Evolutionary conservation across 2,113 vertebrate species (phyloP).

Genomic region (Ophthalmolycus amberensis): DNA sequence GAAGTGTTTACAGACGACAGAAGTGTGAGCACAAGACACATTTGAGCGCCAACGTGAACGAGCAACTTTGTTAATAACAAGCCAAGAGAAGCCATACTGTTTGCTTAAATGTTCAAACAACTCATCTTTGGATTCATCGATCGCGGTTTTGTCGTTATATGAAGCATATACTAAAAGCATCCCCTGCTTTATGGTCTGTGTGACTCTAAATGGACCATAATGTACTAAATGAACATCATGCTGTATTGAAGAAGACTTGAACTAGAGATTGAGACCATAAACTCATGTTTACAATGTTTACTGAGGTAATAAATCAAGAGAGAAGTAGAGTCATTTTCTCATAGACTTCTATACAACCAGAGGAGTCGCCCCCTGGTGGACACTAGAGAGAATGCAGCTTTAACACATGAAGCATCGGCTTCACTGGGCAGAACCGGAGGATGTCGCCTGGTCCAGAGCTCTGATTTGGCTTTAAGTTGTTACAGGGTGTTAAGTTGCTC

Average conservation of each 20-base stretch:
- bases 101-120: too few species aligned
- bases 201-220: too few species aligned
- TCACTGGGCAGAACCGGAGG: too few species aligned
- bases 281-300: constrained; percentile 1
- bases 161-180: too few species aligned
- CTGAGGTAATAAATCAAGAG: neutral
- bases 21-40: neutral
- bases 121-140: too few species aligned
- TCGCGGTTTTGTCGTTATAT: too few species aligned
- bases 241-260: too few species aligned
- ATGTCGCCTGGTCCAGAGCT: neutral
- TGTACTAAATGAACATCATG: too few species aligned
- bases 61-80: too few species aligned
- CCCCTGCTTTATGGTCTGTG: too few species aligned
- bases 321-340: neutral
- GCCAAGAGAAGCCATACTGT: too few species aligned
- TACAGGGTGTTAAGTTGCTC: constrained; percentile 27
- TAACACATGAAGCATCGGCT: neutral
- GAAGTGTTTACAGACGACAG: neutral
- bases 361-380: neutral
- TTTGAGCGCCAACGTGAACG: neutral
- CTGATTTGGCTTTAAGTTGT: neutral
- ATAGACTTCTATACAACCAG: neutral
- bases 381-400: neutral
- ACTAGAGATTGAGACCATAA: neutral